Evolutionary conservation across 2,113 vertebrate species (phyloP).

Genomic region (Python bivittatus): DNA sequence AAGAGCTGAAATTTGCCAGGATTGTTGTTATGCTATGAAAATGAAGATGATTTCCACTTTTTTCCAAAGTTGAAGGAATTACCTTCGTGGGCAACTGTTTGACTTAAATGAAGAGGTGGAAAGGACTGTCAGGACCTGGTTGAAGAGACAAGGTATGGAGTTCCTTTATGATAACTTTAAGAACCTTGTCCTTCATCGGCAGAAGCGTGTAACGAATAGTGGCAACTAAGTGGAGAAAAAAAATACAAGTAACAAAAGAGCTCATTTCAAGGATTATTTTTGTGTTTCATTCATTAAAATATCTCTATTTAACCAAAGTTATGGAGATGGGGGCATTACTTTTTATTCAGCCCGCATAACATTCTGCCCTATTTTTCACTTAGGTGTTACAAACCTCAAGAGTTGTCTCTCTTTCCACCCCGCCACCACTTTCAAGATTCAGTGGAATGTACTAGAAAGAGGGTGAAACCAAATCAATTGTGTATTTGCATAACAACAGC

Average conservation of each 20-base stretch:
- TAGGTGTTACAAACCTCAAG: background rate
- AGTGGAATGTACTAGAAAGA: background rate
- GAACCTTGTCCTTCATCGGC: background rate
- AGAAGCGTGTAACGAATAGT: background rate
- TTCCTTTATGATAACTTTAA: background rate
- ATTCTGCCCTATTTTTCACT: background rate
- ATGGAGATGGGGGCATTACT: background rate
- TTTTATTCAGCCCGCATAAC: background rate
- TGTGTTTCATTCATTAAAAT: background rate
- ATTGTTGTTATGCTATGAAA: background rate
- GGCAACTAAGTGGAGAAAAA: background rate
- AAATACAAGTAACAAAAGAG: background rate
- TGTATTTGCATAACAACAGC: background rate
- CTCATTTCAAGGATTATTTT: background rate
- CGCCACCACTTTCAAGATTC: background rate
- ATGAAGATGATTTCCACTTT: background rate
- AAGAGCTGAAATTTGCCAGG: background rate
- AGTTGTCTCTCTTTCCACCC: background rate
- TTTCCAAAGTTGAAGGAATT: background rate
- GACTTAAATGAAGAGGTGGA: background rate
- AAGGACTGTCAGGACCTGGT: background rate
- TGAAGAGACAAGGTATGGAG: background rate
- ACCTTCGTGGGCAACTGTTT: background rate
- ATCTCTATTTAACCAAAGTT: background rate
- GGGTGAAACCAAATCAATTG: background rate